A percentile compares a stretch with the other conserved stretches of the same genome.
These are phyloP conservation scores for Echinometra lucunter DNA, from an alignment of 53 echinoderm and acorn worm genomes.

Conservation along the genomic window DNA sequence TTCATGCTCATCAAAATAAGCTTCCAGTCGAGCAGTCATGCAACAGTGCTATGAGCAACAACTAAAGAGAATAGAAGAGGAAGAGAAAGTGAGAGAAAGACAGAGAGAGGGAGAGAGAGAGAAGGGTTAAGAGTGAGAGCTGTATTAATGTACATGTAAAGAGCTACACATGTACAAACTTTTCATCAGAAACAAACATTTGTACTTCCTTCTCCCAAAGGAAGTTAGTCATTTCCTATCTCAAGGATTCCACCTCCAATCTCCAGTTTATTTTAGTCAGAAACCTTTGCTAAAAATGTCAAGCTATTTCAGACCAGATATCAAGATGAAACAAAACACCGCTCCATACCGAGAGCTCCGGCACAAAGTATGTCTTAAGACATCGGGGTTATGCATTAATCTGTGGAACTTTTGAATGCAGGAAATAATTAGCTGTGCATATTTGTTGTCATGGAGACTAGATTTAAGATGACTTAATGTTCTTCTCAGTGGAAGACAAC, in stretches of 20 bases:
- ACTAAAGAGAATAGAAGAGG: not conserved
- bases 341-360: not conserved
- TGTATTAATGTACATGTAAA: not conserved
- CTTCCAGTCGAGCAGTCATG: not conserved
- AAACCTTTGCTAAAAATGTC: slow-evolving; percentile 43
- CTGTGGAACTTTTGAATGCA: slow-evolving; percentile 41
- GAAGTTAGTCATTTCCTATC: slow-evolving; percentile 41
- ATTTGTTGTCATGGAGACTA: slow-evolving; percentile 37
- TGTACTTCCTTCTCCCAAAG: slow-evolving; percentile 22
- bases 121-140: not conserved
- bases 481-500: slow-evolving; percentile 1
- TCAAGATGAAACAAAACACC: slow-evolving; percentile 18
- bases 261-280: slow-evolving; percentile 20
- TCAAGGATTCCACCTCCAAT: not conserved
- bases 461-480: slow-evolving; percentile 37
- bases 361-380: slow-evolving; percentile 7
- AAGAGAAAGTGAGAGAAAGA: too few species aligned
- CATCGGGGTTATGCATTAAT: slow-evolving; percentile 22
- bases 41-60: not conserved
- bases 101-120: not conserved
- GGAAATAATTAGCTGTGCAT: slow-evolving; percentile 33
- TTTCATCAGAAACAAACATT: slow-evolving; percentile 39
- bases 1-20: not conserved
- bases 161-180: slow-evolving; percentile 1
- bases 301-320: slow-evolving; percentile 27